Percentiles rank a stretch among this genome's conserved stretches.
Conservation (phyloP, 2,113 vertebrate genomes). For the Odontesthes bonariensis region DNA sequence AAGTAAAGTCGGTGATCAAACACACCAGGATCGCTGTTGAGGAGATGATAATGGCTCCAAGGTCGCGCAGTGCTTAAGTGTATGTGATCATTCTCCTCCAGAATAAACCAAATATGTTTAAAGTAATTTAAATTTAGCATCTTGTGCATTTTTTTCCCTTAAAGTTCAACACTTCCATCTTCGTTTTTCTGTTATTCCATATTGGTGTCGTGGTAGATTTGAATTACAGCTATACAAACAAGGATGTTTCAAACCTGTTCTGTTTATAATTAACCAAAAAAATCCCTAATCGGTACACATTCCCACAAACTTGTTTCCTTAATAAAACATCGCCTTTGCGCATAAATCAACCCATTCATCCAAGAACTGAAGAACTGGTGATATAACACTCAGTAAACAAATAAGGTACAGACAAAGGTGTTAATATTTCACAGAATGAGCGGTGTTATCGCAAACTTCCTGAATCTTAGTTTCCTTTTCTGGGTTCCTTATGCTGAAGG, state of each 20-base stretch:
- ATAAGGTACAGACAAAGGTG: conserved; percentile 14
- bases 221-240: fast-evolving
- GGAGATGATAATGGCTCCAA: conserved; percentile 12
- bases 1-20: conserved; percentile 15
- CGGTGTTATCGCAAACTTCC: conserved; percentile 37
- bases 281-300: not conserved
- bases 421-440: conserved; percentile 34
- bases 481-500: not conserved
- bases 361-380: not conserved
- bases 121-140: too few relatives aligned
- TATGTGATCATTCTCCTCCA: conserved; percentile 25
- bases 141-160: not conserved
- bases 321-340: not conserved
- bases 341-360: conserved; percentile 22
- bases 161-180: too few relatives aligned
- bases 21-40: not conserved
- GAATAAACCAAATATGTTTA: conserved; percentile 39
- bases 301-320: not conserved
- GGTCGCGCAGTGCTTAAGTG: conserved; percentile 20
- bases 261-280: conserved; percentile 10
- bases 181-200: not conserved
- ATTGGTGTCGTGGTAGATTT: not conserved
- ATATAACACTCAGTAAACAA: conserved; percentile 6
- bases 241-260: not conserved
- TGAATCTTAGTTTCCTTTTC: conserved; percentile 12